Conservation (phyloP, 2,113 vertebrate species). For the Coptodon bakossiorum region DNA sequence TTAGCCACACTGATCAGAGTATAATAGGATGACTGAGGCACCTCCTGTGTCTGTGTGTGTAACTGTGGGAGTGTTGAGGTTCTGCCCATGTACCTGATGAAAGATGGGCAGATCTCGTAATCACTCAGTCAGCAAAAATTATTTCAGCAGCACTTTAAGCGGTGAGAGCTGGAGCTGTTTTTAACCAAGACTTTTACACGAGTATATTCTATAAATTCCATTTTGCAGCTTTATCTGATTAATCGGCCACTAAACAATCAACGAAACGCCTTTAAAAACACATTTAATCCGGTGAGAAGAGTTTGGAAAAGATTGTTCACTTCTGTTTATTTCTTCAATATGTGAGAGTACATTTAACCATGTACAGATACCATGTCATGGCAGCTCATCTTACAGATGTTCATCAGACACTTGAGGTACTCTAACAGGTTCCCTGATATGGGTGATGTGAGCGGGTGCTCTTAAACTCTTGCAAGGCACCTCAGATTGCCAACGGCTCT, state of each 20-base stretch:
- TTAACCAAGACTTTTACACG: rapidly evolving
- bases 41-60: background rate
- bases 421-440: constrained; percentile 46
- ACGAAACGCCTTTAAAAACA: background rate
- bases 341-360: constrained; percentile 9
- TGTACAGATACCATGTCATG: background rate
- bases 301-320: constrained; percentile 25
- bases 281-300: background rate
- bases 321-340: constrained; percentile 40
- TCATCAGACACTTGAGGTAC: constrained; percentile 29
- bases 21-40: background rate
- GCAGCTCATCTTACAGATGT: constrained; percentile 15
- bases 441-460: background rate
- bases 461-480: constrained; percentile 39
- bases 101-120: background rate
- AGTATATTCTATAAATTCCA: background rate
- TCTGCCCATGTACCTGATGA: background rate
- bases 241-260: background rate
- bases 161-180: background rate
- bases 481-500: constrained; percentile 12
- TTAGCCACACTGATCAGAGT: background rate
- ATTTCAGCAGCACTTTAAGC: background rate
- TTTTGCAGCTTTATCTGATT: background rate
- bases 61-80: background rate
- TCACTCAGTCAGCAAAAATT: background rate